These are phyloP conservation scores for Synanthedon tipuliformis DNA, from an alignment of 2,888 invertebrate genomes.

Conservation along the genomic window DNA sequence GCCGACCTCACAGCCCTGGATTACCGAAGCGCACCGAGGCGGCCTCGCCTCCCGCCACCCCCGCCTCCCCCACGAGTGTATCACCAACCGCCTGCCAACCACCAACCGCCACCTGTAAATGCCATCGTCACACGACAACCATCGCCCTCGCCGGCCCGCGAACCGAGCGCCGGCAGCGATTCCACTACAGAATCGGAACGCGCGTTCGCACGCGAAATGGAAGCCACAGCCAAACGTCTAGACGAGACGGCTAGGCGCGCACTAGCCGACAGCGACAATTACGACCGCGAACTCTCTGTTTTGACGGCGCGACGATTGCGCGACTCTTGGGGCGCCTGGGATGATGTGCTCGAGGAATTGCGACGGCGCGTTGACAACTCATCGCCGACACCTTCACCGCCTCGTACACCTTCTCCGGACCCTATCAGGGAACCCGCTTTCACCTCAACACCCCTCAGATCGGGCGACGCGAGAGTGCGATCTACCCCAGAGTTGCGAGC, in stretches of 20 bases:
- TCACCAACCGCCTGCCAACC: conserved; percentile 6
- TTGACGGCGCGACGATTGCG: conserved; percentile 61
- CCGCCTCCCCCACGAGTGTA: conserved; percentile 33
- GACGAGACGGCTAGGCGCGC: conserved; percentile 52
- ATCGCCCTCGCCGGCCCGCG: conserved; percentile 35
- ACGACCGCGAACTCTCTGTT: conserved; percentile 69
- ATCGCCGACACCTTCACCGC: conserved; percentile 48
- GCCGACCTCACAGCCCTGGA: conserved; percentile 72
- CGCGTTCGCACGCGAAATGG: conserved; percentile 59
- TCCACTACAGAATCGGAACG: conserved; percentile 62
- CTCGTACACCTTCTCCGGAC: conserved; percentile 53
- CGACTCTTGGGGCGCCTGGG: conserved; percentile 66
- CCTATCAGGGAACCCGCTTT: conserved; percentile 57
- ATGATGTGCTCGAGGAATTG: conserved; percentile 58
- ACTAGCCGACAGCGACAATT: conserved; percentile 65
- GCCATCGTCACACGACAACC: conserved; percentile 15
- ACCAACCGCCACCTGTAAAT: conserved; percentile 7
- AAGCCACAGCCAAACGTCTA: conserved; percentile 52
- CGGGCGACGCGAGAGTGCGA: conserved; percentile 53
- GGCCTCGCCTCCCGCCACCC: conserved; percentile 49
- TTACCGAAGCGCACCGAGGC: conserved; percentile 52
- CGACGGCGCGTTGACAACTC: conserved; percentile 52
- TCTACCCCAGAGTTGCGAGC: conserved; percentile 74
- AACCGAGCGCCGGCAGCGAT: conserved; percentile 58
- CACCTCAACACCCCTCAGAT: conserved; percentile 71